Evolutionary conservation across 1,140 invertebrate species (phyloP).

Genomic region (Drosophila virilis): DNA sequence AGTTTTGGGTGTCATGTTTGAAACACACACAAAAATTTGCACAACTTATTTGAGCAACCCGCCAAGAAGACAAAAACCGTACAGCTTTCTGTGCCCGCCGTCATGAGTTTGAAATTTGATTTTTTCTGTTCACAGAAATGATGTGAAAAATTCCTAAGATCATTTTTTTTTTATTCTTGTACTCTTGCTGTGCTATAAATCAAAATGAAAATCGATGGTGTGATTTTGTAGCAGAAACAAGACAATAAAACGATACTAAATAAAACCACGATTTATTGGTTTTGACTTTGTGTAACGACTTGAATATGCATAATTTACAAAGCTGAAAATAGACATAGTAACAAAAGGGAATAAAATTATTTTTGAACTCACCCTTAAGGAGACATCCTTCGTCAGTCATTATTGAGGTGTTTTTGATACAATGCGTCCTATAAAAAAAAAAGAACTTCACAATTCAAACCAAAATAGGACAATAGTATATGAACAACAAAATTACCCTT

Average conservation of each 20-base stretch:
- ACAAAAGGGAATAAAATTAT: too few relatives aligned
- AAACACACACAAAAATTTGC: conserved; percentile 59
- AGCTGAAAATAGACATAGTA: too few relatives aligned
- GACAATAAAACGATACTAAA: neutral
- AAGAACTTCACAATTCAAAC: neutral
- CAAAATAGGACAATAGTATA: neutral
- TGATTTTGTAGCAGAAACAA: neutral
- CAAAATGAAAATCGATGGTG: neutral
- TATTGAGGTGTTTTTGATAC: too few relatives aligned
- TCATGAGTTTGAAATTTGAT: conserved; percentile 31
- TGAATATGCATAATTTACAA: too few relatives aligned
- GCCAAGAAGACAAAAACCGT: neutral
- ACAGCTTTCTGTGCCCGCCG: neutral
- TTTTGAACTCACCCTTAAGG: too few relatives aligned
- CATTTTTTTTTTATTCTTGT: conserved; percentile 7
- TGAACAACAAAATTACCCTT: neutral
- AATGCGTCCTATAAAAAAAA: neutral
- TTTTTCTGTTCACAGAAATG: conserved; percentile 1
- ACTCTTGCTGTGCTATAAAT: conserved; percentile 1
- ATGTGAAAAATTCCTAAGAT: conserved; percentile 8
- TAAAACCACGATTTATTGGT: too few relatives aligned
- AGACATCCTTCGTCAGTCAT: too few relatives aligned
- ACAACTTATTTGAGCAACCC: conserved; percentile 30
- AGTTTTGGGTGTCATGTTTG: conserved; percentile 78
- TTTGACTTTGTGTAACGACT: too few relatives aligned